Evolutionary conservation across 2,888 invertebrate genomes (phyloP), one percentile per base, ranked within the genome.

Genomic region (Liodrosophila aerea): DNA sequence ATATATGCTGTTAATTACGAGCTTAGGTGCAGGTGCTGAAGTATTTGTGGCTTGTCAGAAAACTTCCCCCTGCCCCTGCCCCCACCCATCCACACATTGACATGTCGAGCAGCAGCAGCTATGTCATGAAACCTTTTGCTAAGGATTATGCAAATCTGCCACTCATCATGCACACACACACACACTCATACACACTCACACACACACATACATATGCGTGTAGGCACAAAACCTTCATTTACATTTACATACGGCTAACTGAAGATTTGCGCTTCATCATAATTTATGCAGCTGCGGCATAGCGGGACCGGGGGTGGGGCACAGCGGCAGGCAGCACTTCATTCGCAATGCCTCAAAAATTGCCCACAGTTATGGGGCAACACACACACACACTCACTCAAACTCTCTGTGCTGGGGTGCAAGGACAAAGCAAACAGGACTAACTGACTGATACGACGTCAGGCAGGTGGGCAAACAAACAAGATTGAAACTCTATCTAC

Each of bases 101-200:
- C 77, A 78, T 78, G 77, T 78, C 68, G 71, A 78, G 82, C 78
- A 72, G 52, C 73, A 65, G 36, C 67, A 51, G 62, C 75, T 74
- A 71, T 82, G 76, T 83, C 83, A 83, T 83, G 81, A 81, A 81
- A 83, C 83, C 76, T 77, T 81, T 82, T 81, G 63, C 83, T 81
- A 77, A 81, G 81, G 83, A 82, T 82, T 82, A 82, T 82, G 81
- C 78, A 82, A 82, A 82, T 82, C 78, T 76, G 83, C 78, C 81
- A 78, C 83, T 78, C 80, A 82, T 78, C 76, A 64, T 70, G 75
- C 73, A 73, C 64, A 76, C 53, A 73, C 65, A 59, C 59, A 64
- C 64, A 57, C 49, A 49, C 27, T 37, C 40, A 41, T 31, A 41
- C 41, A 40, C 41, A 33, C 54, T 34, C 44, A 44, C 43, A 36